Evolutionary conservation across 2,113 vertebrate genomes (phyloP).

Genomic region (Orthonyx spaldingii): DNA sequence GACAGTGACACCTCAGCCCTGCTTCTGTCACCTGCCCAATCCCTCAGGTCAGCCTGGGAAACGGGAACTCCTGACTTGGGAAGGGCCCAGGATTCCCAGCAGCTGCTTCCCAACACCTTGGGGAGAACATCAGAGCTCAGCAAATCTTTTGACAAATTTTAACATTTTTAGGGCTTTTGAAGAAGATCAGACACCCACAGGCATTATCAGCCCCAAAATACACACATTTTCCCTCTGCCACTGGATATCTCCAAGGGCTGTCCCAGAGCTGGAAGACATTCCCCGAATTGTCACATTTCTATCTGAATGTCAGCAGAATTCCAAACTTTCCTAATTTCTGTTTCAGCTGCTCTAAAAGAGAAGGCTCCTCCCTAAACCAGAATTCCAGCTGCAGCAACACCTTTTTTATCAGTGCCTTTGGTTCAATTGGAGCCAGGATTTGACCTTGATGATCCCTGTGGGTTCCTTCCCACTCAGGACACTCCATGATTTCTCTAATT

Average conservation of each 20-base stretch:
- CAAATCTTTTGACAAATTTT: accelerated
- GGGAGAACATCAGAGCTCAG: background rate
- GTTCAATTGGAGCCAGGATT: background rate
- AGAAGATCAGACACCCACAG: background rate
- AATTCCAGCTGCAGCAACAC: background rate
- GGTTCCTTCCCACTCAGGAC: background rate
- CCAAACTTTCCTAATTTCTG: background rate
- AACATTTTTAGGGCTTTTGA: background rate
- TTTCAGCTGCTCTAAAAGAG: background rate
- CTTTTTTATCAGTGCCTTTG: background rate
- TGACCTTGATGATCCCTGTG: background rate
- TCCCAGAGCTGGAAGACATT: background rate
- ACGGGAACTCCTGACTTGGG: accelerated
- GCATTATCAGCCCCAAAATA: background rate
- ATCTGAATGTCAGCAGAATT: background rate
- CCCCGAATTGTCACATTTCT: background rate
- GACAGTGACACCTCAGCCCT: background rate
- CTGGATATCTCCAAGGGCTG: background rate
- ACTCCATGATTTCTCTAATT: background rate
- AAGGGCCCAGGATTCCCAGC: background rate
- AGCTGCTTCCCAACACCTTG: accelerated
- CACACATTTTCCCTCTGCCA: background rate
- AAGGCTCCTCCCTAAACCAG: background rate
- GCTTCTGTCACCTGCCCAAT: background rate
- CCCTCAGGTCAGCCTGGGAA: background rate